These are phyloP conservation scores for Neogobius melanostomus DNA, from an alignment of 2,113 vertebrate species.

Conservation along the genomic window DNA sequence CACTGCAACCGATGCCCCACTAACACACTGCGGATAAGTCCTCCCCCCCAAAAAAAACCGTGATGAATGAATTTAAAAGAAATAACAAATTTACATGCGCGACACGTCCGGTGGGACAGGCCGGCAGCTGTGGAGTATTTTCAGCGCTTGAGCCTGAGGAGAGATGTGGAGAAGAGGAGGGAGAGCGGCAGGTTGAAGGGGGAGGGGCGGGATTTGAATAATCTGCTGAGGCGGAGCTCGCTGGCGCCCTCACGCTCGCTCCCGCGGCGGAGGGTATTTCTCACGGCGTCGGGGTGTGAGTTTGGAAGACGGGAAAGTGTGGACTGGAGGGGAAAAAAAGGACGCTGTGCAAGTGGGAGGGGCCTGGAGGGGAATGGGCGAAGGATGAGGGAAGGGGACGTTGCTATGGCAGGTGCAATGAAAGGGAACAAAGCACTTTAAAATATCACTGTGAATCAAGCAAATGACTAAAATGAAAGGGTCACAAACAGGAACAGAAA, in stretches of 20 bases:
- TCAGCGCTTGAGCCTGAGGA: slow-evolving; percentile 49
- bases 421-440: not conserved
- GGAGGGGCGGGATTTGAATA: slow-evolving; percentile 53
- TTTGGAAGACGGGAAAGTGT: not conserved
- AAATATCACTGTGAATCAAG: not conserved
- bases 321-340: not conserved
- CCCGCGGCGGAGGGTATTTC: not conserved
- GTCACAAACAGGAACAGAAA: not conserved
- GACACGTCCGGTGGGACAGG: slow-evolving; percentile 19
- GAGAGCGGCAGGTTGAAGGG: slow-evolving; percentile 69
- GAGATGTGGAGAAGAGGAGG: slow-evolving; percentile 53
- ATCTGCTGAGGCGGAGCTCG: slow-evolving; percentile 20
- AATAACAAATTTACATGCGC: not conserved
- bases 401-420: slow-evolving; percentile 21
- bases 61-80: not conserved
- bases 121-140: slow-evolving; percentile 33
- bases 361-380: not conserved
- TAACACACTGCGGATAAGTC: slow-evolving; percentile 11
- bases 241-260: not conserved
- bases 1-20: slow-evolving; percentile 1
- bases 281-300: not conserved
- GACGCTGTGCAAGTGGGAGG: not conserved
- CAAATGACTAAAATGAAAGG: not conserved
- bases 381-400: not conserved
- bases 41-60: not conserved